Percentiles rank a stretch among this genome's conserved stretches.
Conservation (phyloP, 2,113 vertebrate genomes). For the Corythornis madagascariensis region DNA sequence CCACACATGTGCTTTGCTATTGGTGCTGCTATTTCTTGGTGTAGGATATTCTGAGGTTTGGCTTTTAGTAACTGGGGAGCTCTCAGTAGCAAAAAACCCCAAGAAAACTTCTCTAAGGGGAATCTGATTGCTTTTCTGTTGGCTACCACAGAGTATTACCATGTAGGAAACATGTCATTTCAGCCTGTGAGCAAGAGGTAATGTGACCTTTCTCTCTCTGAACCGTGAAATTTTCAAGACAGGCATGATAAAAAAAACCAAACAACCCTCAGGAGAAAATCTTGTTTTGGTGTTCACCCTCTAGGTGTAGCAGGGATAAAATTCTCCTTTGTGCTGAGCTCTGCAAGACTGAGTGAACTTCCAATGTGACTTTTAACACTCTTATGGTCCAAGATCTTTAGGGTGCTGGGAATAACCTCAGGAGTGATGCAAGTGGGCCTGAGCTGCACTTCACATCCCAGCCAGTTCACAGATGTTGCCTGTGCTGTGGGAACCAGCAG, state of each 20-base stretch:
- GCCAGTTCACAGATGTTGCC: background rate
- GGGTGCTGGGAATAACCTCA: background rate
- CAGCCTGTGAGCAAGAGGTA: background rate
- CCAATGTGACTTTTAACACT: background rate
- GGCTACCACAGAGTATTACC: background rate
- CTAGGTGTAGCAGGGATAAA: background rate
- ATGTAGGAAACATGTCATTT: background rate
- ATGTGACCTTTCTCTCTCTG: background rate
- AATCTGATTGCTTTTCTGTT: background rate
- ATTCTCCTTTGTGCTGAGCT: background rate
- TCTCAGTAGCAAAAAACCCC: background rate
- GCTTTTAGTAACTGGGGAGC: background rate
- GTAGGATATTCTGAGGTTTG: background rate
- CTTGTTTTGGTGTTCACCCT: background rate
- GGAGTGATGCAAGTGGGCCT: background rate
- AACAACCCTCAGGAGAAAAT: background rate
- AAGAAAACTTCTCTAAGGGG: background rate
- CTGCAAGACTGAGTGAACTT: background rate
- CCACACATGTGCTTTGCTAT: accelerated
- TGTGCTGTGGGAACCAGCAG: background rate
- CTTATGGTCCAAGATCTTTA: background rate
- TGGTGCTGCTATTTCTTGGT: background rate
- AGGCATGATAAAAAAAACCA: background rate
- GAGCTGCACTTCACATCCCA: background rate
- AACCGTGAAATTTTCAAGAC: background rate